Percentiles rank a stretch among this genome's conserved stretches.
These are phyloP conservation scores for Oryzias sinensis DNA, from an alignment of 2,797 vertebrate genomes.

Conservation along the genomic window DNA sequence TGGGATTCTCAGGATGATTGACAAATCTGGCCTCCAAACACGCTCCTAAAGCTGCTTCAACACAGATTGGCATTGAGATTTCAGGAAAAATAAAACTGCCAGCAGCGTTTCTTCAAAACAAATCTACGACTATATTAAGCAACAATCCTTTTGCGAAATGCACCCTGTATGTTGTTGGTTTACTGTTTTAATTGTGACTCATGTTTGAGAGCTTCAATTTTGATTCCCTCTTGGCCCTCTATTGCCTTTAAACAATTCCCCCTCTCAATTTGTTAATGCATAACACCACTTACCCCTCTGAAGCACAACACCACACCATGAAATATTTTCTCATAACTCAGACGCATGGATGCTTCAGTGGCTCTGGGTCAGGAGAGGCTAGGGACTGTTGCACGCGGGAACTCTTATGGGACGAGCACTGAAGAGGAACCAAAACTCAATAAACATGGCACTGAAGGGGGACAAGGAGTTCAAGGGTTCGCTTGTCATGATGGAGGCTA, in stretches of 20 bases:
- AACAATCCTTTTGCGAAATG: slow-evolving; percentile 38
- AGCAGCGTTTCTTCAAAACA: not conserved
- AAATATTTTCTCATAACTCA: slow-evolving; percentile 53
- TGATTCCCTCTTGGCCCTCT: slow-evolving; percentile 32
- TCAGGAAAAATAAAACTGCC: slow-evolving; percentile 52
- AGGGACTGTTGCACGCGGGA: slow-evolving; percentile 24
- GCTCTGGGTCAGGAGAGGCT: slow-evolving; percentile 53
- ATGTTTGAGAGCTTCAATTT: slow-evolving; percentile 35
- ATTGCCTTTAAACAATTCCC: slow-evolving; percentile 32
- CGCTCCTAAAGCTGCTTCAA: slow-evolving; percentile 19
- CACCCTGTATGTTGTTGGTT: slow-evolving; percentile 35
- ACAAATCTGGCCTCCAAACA: slow-evolving; percentile 3
- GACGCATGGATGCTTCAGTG: slow-evolving; percentile 36
- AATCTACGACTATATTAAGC: slow-evolving; percentile 40
- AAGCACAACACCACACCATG: slow-evolving; percentile 7
- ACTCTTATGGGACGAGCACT: slow-evolving; percentile 64
- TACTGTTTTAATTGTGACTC: slow-evolving; percentile 40
- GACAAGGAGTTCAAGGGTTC: slow-evolving; percentile 67
- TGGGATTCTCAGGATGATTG: slow-evolving; percentile 14
- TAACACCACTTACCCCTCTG: slow-evolving; percentile 32
- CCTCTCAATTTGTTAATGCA: slow-evolving; percentile 30
- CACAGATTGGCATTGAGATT: slow-evolving; percentile 17
- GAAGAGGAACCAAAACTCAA: slow-evolving; percentile 78
- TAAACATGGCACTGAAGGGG: slow-evolving; percentile 58
- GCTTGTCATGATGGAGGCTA: slow-evolving; percentile 76